Evolutionary conservation across 2,888 invertebrate species (phyloP), one percentile per base, ranked within the genome.

Genomic region (Leistus spinibarbis): DNA sequence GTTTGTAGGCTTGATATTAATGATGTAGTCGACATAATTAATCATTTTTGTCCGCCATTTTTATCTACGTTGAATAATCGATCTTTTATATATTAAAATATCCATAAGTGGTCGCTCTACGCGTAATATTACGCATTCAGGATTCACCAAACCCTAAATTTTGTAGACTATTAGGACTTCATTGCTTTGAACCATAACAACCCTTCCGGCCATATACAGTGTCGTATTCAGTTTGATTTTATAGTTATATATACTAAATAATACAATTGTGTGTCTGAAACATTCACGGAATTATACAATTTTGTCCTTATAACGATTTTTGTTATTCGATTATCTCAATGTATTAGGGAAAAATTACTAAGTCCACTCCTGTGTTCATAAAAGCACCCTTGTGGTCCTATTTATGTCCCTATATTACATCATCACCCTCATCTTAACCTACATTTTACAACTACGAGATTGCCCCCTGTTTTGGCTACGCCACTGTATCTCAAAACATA

Each of bases 161-260:
- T 60, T 67, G 73, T 73, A 40, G 73, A 53, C 73, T 73, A 73
- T 73, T 73, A n/a, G n/a, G n/a, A 73, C 73, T 73, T 73, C 73
- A 73, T 73, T 73, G 73, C 73, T 62, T 67, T 66, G 24, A 72
- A 72, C 66, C 72, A 72, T 72, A 72, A 72, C 73, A 73, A 67
- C 73, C 73, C 73, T 73, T 67, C 72, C 72, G 72, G 56, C 57
- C 22, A 24, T 56, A 13, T n/a, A 17, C 73, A 73, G 73, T 23
- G 7, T 16, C n/a, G 73, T 23, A 73, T 53, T 67, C 27, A 67
- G 73, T 16, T 70, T 70, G 40, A 70, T 62, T 62, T 53, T 70
- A 22, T 13, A 3, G 13, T 40, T 13, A 19, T 13, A 4, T 57
- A 3, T 57, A 57, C 17, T 1, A 19, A 57, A 19, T 4, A 57